phyloP scores from a whole-genome alignment of 2,797 vertebrate genomes.

The Oophaga sylvatica region DNA sequence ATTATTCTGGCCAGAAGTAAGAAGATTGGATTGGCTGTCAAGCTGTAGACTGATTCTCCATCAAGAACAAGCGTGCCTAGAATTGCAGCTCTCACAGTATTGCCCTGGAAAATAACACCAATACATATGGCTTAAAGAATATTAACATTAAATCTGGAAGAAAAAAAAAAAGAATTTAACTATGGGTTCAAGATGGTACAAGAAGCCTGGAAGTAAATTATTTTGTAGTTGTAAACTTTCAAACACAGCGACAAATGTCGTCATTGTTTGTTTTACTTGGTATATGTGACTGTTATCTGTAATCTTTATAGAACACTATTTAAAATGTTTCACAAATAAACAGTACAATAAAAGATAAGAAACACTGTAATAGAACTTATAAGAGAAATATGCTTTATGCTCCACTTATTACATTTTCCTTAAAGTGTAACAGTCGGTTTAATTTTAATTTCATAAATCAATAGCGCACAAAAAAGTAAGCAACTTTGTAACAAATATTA shows the following conservation, averaged over 20 bases:
- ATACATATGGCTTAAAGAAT: slow-evolving; percentile 23
- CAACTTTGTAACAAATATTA: too few species aligned
- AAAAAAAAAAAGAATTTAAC: background rate
- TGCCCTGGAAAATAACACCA: slow-evolving; percentile 67
- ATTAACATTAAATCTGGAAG: background rate
- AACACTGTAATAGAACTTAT: too few species aligned
- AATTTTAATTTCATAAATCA: too few species aligned
- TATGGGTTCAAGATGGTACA: background rate
- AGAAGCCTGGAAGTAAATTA: background rate
- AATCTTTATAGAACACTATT: too few species aligned
- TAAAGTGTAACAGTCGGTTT: too few species aligned
- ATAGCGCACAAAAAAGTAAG: too few species aligned
- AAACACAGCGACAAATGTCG: background rate
- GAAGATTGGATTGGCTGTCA: slow-evolving; percentile 84
- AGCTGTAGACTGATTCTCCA: slow-evolving; percentile 88
- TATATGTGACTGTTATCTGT: background rate
- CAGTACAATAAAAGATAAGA: too few species aligned
- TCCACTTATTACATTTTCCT: too few species aligned
- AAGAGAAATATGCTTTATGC: too few species aligned
- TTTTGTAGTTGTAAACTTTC: background rate
- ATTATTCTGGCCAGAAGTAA: slow-evolving; percentile 84
- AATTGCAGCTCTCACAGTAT: slow-evolving; percentile 70
- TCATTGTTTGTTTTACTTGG: background rate
- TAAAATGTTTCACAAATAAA: too few species aligned
- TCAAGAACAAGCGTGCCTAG: slow-evolving; percentile 83